phyloP scores from a whole-genome alignment of 2,113 vertebrate species.

The Addax nasomaculatus region DNA sequence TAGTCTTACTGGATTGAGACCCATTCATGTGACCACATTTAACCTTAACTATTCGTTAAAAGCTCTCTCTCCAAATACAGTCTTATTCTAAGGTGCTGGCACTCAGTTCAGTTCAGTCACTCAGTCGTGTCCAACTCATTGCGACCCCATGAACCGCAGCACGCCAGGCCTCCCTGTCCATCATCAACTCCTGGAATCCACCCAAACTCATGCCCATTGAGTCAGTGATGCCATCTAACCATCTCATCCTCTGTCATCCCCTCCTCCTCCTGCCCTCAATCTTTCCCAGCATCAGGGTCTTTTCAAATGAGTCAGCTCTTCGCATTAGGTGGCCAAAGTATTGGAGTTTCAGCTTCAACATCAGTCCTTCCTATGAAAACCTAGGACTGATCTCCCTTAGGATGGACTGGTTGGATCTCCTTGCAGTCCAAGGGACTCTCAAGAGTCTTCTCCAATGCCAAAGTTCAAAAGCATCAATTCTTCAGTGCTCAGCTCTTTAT shows the following conservation, averaged over 20 bases:
- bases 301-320: neutral
- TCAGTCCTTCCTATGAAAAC: neutral
- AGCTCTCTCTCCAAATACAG: neutral
- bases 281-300: neutral
- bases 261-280: neutral
- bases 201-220: neutral
- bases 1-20: neutral
- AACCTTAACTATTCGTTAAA: neutral
- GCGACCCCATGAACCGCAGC: rapidly evolving
- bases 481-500: rapidly evolving
- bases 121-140: neutral
- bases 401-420: neutral
- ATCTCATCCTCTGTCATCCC: neutral
- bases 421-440: neutral
- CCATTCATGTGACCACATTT: neutral
- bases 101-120: neutral
- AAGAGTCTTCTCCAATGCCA: neutral
- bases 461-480: neutral
- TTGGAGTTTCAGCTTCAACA: neutral
- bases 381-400: neutral
- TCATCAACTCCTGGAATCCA: neutral
- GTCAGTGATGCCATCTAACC: neutral
- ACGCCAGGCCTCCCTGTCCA: neutral
- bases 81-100: neutral
- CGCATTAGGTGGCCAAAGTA: rapidly evolving